Conservation (phyloP, 2,797 vertebrate species). For the Glossophaga mutica region DNA sequence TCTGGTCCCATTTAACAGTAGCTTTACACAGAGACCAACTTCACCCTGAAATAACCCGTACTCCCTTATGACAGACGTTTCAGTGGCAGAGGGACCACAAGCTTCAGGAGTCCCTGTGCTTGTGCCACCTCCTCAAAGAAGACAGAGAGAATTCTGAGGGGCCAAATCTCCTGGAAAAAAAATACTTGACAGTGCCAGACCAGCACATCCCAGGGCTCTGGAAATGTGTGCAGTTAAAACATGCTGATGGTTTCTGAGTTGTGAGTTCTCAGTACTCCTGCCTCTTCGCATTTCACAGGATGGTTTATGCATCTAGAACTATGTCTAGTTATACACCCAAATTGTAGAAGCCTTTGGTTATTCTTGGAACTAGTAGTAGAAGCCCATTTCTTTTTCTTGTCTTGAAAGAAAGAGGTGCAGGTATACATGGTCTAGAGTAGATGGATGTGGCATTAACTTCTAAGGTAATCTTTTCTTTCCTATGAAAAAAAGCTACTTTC, state of each 20-base stretch:
- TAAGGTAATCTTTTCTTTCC: not conserved
- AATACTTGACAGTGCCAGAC: not conserved
- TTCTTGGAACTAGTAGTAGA: not conserved
- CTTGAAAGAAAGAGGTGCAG: not conserved
- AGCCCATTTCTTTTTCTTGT: not conserved
- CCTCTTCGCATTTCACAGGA: not conserved
- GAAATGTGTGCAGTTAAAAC: not conserved
- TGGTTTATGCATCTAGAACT: not conserved
- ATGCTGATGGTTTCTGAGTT: not conserved
- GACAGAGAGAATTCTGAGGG: not conserved
- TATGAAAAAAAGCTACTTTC: not conserved
- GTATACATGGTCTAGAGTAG: not conserved
- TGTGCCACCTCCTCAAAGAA: not conserved
- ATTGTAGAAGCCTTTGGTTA: not conserved
- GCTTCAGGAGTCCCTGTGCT: not conserved
- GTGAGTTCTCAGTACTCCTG: not conserved
- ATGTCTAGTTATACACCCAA: not conserved
- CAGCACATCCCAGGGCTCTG: not conserved
- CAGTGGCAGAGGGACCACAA: not conserved
- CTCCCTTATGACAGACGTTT: not conserved
- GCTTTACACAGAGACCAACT: not conserved
- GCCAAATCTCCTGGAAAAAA: not conserved
- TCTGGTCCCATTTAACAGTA: not conserved
- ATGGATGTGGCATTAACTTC: not conserved
- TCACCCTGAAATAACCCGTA: not conserved